Evolutionary conservation across 1,140 invertebrate genomes (phyloP).

Genomic region (Holotrichia oblita): DNA sequence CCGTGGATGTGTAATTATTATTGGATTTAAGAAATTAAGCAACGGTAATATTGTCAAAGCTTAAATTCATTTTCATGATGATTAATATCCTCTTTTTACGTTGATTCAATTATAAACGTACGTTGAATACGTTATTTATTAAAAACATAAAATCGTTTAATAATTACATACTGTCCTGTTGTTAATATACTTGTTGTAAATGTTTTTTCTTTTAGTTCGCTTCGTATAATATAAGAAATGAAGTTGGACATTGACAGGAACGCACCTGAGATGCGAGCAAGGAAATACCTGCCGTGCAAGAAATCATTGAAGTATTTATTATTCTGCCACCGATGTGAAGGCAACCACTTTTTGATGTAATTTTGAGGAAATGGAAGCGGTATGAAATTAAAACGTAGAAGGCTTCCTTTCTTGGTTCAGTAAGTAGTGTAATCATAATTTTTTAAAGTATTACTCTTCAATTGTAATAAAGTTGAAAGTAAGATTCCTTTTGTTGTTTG

Average conservation of each 20-base stretch:
- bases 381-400: constrained; percentile 15
- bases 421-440: not conserved
- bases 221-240: not conserved
- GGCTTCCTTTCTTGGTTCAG: not conserved
- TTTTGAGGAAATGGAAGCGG: not conserved
- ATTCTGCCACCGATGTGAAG: constrained; percentile 27
- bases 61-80: not conserved
- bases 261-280: not conserved
- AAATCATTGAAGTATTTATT: constrained; percentile 23
- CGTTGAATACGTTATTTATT: not conserved
- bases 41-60: not conserved
- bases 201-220: not conserved
- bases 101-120: not conserved
- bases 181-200: constrained; percentile 24
- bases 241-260: not conserved
- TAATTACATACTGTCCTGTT: not conserved
- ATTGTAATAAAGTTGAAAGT: no score
- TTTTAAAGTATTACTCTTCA: not conserved
- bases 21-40: not conserved
- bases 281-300: constrained; percentile 18
- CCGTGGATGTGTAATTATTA: not conserved
- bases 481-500: no score
- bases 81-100: not conserved
- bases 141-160: constrained; percentile 1
- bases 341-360: constrained; percentile 24